These are phyloP conservation scores for Ceyx melanurus DNA, from an alignment of 2,113 vertebrate species.

Conservation along the genomic window DNA sequence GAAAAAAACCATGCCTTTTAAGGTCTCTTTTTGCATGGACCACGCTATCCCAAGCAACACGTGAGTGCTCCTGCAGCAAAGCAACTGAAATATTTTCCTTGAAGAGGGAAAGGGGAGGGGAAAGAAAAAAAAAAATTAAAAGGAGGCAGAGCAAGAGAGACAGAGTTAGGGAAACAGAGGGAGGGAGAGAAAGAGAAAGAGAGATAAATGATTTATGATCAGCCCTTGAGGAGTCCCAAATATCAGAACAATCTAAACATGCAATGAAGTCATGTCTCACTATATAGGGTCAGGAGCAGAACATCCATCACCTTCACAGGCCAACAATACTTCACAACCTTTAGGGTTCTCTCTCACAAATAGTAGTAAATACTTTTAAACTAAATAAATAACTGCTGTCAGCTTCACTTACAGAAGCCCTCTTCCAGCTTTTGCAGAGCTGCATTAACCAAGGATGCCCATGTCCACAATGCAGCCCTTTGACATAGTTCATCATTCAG, in stretches of 20 bases:
- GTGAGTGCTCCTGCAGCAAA: slow-evolving; percentile 79
- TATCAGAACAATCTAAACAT: slow-evolving; percentile 87
- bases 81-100: slow-evolving; percentile 84
- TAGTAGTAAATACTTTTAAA: slow-evolving; percentile 85
- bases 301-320: slow-evolving; percentile 83
- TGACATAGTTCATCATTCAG: not conserved
- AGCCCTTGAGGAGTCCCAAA: slow-evolving; percentile 84
- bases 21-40: slow-evolving; percentile 88
- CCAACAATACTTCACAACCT: slow-evolving; percentile 83
- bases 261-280: slow-evolving; percentile 88
- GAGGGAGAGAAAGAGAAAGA: slow-evolving; percentile 65
- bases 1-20: slow-evolving; percentile 85
- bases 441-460: slow-evolving; percentile 51
- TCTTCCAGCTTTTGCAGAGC: slow-evolving; percentile 73
- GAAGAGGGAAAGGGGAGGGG: slow-evolving; percentile 29
- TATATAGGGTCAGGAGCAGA: slow-evolving; percentile 80
- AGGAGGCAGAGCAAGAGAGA: slow-evolving; percentile 56
- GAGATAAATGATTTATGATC: slow-evolving; percentile 89
- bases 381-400: slow-evolving; percentile 83
- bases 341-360: slow-evolving; percentile 79
- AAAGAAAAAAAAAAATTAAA: not conserved
- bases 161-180: slow-evolving; percentile 69
- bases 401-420: slow-evolving; percentile 77
- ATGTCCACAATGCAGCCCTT: not conserved
- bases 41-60: slow-evolving; percentile 77